These are phyloP conservation scores for Agrotis ipsilon DNA, from an alignment of 2,888 invertebrate species.

Conservation along the genomic window DNA sequence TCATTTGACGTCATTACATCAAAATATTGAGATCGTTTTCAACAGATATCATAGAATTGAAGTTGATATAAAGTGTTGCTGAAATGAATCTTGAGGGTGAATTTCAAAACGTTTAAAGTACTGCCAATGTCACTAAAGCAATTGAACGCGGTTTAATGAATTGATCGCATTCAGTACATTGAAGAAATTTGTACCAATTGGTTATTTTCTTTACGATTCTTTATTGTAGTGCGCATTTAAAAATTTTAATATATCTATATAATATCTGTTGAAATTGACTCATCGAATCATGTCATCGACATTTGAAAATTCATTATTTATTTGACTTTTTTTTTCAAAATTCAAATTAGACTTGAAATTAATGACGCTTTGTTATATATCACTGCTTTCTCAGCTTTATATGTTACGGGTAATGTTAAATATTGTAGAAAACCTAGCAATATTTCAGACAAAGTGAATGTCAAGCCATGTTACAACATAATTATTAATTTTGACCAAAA, in stretches of 20 bases:
- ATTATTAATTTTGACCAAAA: neutral
- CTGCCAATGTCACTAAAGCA: too few relatives aligned
- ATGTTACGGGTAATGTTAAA: conserved; percentile 10
- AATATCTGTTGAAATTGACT: conserved; percentile 22
- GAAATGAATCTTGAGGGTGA: neutral
- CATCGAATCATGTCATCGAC: conserved; percentile 9
- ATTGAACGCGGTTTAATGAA: too few relatives aligned
- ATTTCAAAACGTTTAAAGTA: too few relatives aligned
- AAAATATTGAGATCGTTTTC: conserved; percentile 4
- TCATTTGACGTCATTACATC: conserved; percentile 14
- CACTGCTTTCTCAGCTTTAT: conserved; percentile 3
- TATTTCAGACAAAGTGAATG: neutral
- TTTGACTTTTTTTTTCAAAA: conserved; percentile 10
- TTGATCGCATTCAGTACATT: too few relatives aligned
- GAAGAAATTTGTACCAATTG: too few relatives aligned
- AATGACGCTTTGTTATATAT: conserved; percentile 10
- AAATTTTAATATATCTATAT: neutral
- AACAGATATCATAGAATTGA: neutral
- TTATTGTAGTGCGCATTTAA: neutral
- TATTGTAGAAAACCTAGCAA: neutral
- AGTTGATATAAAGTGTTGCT: neutral
- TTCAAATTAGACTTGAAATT: conserved; percentile 13
- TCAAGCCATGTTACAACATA: neutral
- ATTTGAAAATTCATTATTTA: conserved; percentile 9
- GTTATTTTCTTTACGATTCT: neutral